These are phyloP conservation scores for Phaetusa simplex DNA, from an alignment of 2,113 vertebrate genomes.

Conservation along the genomic window DNA sequence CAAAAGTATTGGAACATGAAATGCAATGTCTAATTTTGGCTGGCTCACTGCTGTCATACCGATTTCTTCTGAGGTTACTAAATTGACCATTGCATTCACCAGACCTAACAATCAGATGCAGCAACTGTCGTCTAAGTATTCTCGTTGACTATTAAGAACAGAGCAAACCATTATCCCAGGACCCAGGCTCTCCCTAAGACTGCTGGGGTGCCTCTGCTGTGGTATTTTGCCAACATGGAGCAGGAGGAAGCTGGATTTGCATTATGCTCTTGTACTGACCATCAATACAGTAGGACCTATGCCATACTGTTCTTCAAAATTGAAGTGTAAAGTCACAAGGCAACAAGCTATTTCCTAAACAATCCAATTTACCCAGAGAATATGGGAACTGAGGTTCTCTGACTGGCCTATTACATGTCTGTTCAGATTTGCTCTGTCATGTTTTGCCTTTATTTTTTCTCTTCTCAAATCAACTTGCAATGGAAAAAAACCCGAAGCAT, in stretches of 20 bases:
- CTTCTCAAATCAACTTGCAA: background rate
- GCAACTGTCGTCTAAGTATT: background rate
- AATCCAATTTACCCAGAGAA: background rate
- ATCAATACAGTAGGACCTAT: background rate
- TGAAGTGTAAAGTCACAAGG: background rate
- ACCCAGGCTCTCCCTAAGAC: background rate
- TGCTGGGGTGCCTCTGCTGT: background rate
- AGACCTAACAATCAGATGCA: background rate
- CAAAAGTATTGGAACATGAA: background rate
- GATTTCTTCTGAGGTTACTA: background rate
- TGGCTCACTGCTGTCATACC: background rate
- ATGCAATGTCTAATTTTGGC: background rate
- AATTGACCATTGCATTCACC: background rate
- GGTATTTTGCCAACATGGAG: background rate
- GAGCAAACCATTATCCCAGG: background rate
- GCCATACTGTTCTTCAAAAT: background rate
- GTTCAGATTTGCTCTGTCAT: background rate
- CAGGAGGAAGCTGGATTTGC: background rate
- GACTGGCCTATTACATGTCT: background rate
- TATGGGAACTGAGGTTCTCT: background rate
- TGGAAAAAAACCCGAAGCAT: background rate
- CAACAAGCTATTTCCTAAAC: background rate
- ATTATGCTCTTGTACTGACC: background rate
- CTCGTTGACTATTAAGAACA: background rate
- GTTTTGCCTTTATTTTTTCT: background rate